Base-by-base conservation (phyloP, 2,888 invertebrate genomes). In the Apotomis capreana region DNA sequence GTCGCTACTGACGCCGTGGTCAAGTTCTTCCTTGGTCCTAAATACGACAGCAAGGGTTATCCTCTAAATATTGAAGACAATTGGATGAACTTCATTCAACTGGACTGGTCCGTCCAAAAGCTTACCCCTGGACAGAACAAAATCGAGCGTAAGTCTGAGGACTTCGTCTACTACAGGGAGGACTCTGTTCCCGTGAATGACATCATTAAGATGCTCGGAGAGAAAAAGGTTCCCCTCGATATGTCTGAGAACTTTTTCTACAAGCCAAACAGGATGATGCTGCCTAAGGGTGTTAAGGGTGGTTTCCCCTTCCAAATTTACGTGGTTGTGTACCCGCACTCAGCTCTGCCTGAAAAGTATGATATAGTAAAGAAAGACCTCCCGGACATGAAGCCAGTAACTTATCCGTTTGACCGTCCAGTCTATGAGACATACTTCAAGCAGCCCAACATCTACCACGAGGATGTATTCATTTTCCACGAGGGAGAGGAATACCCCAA, bases 111-210 rank as follows among this genome's bases (percentile, higher is more conserved):
- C 86, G 83, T 91, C 54, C 91, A 94, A 78, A 92, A 94, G 69
- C 88, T 97, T 12, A 36, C 36, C 36, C 46, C 36, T 51, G 61
- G 61, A 62, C 61, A 62, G 61, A 62, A 62, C 61, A 62, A 36
- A n/a, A 62, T 62, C 36, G 61, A 51, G 49, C 61, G 61, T 49
- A 26, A 12, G n/a, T 62, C 61, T 10, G 3, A 3, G 3, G 49
- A 96, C n/a, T 95, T 95, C 85, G 89, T 89, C 78, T 94, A 94
- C 87, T 94, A 92, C 81, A 92, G 92, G 73, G 92, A 94, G 68
- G 96, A 97, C 80, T 94, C 94, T 44, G 92, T 95, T 72, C 94
- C 95, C 26, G 93, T 94, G 80, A 89, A 90, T 37, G 92, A 95
- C 68, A 87, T 96, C 69, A 94, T 94, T 84, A 93, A 94, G 73